phyloP scores from a whole-genome alignment of 2,888 invertebrate genomes.

The Trichacis sp. region DNA sequence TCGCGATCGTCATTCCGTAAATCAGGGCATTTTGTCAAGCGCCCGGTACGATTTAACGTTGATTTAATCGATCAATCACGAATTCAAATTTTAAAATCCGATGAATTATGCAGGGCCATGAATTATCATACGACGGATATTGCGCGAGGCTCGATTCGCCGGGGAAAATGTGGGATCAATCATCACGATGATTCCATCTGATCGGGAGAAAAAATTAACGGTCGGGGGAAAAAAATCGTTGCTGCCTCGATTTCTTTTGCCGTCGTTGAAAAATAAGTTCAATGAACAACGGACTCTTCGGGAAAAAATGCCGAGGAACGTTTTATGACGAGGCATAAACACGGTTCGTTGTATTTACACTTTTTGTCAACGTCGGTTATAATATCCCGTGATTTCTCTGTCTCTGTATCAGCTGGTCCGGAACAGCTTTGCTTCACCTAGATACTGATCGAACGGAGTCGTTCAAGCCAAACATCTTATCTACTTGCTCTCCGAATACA shows the following conservation, averaged over 20 bases:
- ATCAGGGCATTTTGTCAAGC: slow-evolving; percentile 41
- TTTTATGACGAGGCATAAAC: background rate
- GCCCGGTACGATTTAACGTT: slow-evolving; percentile 28
- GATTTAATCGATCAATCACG: slow-evolving; percentile 42
- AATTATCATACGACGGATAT: background rate
- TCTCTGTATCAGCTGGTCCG: slow-evolving; percentile 48
- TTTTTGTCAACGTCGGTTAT: slow-evolving; percentile 45
- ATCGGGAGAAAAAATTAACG: background rate
- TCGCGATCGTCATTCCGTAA: slow-evolving; percentile 35
- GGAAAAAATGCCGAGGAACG: background rate
- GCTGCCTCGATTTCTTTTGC: background rate
- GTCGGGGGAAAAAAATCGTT: background rate
- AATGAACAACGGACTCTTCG: background rate
- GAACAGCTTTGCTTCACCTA: slow-evolving; percentile 43
- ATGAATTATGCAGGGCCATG: slow-evolving; percentile 32
- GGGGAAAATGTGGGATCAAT: background rate
- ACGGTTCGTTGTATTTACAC: slow-evolving; percentile 23
- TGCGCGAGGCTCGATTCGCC: background rate
- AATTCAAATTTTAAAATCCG: slow-evolving; percentile 29
- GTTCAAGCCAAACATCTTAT: slow-evolving; percentile 43
- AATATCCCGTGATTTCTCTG: slow-evolving; percentile 48
- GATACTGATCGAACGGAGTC: slow-evolving; percentile 39
- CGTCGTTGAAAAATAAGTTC: slow-evolving; percentile 7
- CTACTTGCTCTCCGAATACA: slow-evolving; percentile 26
- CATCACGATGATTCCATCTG: background rate